These are phyloP conservation scores for Lottia scabra DNA, from an alignment of 2,888 invertebrate genomes.

Conservation along the genomic window DNA sequence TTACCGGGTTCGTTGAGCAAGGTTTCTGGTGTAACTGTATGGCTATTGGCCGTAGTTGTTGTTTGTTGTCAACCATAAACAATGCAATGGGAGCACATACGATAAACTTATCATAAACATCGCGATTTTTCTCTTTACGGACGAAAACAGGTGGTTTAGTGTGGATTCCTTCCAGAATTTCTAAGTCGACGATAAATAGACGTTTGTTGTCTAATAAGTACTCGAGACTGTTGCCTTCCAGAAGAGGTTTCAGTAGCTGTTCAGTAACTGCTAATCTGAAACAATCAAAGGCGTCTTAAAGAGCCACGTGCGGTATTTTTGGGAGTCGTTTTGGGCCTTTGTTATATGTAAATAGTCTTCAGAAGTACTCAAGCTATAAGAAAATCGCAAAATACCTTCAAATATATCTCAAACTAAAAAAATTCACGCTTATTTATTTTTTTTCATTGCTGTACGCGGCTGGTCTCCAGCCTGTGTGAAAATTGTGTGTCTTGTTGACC, in stretches of 20 bases:
- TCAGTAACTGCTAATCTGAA: conserved; percentile 56
- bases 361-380: too few species aligned
- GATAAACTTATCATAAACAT: conserved; percentile 31
- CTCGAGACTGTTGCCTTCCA: conserved; percentile 43
- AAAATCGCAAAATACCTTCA: too few species aligned
- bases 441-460: too few species aligned
- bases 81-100: conserved; percentile 69
- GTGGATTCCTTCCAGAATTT: conserved; percentile 40
- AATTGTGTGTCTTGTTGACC: too few species aligned
- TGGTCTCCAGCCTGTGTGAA: too few species aligned
- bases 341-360: too few species aligned
- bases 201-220: conserved; percentile 54
- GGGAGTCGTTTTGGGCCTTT: too few species aligned
- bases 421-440: too few species aligned
- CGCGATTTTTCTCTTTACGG: too few species aligned
- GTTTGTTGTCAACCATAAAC: conserved; percentile 67
- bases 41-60: conserved; percentile 69
- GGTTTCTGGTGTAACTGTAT: conserved; percentile 70
- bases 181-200: conserved; percentile 62
- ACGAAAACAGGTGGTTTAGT: not conserved
- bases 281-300: too few species aligned
- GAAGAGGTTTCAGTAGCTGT: conserved; percentile 43
- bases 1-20: conserved; percentile 69
- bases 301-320: too few species aligned
- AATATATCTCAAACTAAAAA: too few species aligned